Conservation (phyloP, 2,888 invertebrate species). For the Andrena haemorrhoa region DNA sequence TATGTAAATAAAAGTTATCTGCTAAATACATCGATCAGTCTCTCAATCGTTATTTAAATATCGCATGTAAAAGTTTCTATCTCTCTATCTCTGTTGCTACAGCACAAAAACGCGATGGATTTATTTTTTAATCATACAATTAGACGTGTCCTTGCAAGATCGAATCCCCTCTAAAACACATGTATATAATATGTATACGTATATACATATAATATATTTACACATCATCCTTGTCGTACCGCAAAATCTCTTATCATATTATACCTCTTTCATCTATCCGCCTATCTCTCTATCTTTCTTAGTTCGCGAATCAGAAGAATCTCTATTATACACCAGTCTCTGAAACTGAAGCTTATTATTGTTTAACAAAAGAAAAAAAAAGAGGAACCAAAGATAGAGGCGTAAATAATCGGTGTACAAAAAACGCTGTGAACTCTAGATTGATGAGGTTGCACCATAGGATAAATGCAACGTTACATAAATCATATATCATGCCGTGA, state of each 20-base stretch:
- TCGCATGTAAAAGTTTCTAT: slow-evolving; percentile 67
- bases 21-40: slow-evolving; percentile 84
- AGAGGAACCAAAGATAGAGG: background rate
- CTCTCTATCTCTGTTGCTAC: slow-evolving; percentile 26
- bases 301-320: slow-evolving; percentile 14
- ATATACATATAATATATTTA: slow-evolving; percentile 42
- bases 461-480: slow-evolving; percentile 41
- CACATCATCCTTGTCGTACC: slow-evolving; percentile 20
- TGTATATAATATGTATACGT: background rate
- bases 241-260: slow-evolving; percentile 27
- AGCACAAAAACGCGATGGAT: slow-evolving; percentile 27
- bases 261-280: slow-evolving; percentile 3
- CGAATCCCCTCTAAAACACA: slow-evolving; percentile 38
- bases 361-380: background rate
- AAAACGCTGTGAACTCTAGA: slow-evolving; percentile 5
- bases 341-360: background rate
- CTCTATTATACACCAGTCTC: background rate
- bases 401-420: background rate
- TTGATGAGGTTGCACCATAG: slow-evolving; percentile 22
- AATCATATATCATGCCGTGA: slow-evolving; percentile 21
- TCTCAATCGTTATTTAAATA: slow-evolving; percentile 81
- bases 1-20: slow-evolving; percentile 82
- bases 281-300: slow-evolving; percentile 25
- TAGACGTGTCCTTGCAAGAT: slow-evolving; percentile 57
- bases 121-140: background rate